Percentiles rank a stretch among this genome's conserved stretches.
phyloP scores from a whole-genome alignment of 2,113 vertebrate species.

The Arvicanthis niloticus region DNA sequence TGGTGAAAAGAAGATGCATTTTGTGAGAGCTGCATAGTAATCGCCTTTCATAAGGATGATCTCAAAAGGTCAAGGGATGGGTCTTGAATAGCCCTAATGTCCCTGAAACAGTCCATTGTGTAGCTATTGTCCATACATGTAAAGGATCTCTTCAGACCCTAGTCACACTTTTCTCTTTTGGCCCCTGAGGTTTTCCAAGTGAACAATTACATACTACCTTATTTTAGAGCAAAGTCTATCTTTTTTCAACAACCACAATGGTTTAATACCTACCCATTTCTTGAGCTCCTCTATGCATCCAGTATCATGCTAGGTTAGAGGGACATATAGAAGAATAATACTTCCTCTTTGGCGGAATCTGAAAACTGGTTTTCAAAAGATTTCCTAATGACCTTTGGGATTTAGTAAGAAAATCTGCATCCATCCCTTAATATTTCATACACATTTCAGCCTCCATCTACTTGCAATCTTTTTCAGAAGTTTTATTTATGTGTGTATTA shows the following conservation, averaged over 20 bases:
- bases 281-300: constrained; percentile 10
- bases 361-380: constrained; percentile 25
- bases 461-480: not conserved
- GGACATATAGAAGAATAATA: not conserved
- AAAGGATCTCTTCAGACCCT: constrained; percentile 75
- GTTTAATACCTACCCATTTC: constrained; percentile 32
- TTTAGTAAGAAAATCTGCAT: not conserved
- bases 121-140: constrained; percentile 71
- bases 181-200: constrained; percentile 60
- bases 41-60: constrained; percentile 69
- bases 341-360: not conserved
- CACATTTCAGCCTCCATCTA: not conserved
- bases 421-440: not conserved
- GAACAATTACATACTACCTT: constrained; percentile 60
- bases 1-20: constrained; percentile 63
- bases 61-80: constrained; percentile 77
- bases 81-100: constrained; percentile 76
- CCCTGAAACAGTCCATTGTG: constrained; percentile 79
- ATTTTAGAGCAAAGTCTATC: not conserved
- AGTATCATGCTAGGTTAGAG: not conserved
- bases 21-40: constrained; percentile 55
- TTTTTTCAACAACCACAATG: constrained; percentile 17
- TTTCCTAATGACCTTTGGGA: constrained; percentile 12
- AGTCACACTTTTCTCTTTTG: constrained; percentile 63
- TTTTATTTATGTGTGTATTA: not conserved